Percentiles rank a stretch among this genome's conserved stretches.
phyloP scores from a whole-genome alignment of 2,888 invertebrate species.

The Metellina segmentata region DNA sequence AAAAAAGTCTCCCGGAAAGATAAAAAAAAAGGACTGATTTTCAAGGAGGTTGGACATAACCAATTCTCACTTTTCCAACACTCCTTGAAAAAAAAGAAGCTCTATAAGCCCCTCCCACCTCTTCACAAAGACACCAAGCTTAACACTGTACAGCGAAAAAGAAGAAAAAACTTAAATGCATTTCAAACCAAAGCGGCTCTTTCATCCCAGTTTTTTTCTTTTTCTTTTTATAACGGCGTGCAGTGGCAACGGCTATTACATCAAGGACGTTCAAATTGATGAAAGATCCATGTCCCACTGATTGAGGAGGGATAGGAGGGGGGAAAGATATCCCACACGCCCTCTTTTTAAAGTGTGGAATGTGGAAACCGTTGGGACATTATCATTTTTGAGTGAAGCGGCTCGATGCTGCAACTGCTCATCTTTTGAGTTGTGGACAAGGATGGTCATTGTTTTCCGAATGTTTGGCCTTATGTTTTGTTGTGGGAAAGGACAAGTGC shows the following conservation, averaged over 20 bases:
- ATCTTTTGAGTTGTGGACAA: background rate
- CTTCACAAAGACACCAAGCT: background rate
- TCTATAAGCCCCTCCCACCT: background rate
- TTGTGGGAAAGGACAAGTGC: background rate
- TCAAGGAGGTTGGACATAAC: background rate
- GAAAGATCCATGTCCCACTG: conserved; percentile 47
- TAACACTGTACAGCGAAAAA: background rate
- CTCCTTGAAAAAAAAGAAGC: background rate
- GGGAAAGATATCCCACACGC: background rate
- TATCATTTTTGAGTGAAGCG: background rate
- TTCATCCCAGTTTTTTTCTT: background rate
- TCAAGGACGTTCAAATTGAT: conserved; percentile 43
- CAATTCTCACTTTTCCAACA: background rate
- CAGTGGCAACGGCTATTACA: conserved; percentile 11
- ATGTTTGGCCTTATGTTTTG: background rate
- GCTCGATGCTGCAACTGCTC: background rate
- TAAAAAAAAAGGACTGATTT: background rate
- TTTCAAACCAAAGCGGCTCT: background rate
- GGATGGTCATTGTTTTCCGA: background rate
- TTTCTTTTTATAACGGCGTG: background rate
- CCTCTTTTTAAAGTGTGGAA: conserved; percentile 31
- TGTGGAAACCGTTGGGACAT: conserved; percentile 39
- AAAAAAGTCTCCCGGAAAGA: background rate
- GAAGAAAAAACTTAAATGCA: background rate
- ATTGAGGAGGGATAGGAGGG: background rate